phyloP scores from a whole-genome alignment of 2,797 vertebrate species.

The Falco columbarius region DNA sequence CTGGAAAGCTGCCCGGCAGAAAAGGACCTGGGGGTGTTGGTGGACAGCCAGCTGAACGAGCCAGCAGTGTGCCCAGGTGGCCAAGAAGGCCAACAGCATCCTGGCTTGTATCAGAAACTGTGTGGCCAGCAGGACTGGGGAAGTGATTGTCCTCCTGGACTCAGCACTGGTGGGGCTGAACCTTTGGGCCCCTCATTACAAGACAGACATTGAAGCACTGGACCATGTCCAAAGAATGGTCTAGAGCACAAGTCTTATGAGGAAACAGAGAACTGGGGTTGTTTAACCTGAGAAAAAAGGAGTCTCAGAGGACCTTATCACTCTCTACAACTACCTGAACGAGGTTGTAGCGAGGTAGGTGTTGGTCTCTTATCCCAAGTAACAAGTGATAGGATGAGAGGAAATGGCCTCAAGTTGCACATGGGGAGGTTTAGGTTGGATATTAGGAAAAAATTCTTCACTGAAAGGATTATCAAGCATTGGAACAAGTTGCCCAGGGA shows the following conservation, averaged over 20 bases:
- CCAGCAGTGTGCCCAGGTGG: not conserved
- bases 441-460: not conserved
- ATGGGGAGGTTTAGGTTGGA: not conserved
- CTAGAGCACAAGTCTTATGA: not conserved
- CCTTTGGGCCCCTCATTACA: not conserved
- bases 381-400: not conserved
- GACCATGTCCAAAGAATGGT: not conserved
- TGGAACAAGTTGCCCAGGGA: not conserved
- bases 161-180: not conserved
- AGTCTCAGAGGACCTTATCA: not conserved
- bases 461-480: not conserved
- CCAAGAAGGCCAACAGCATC: not conserved
- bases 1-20: not conserved
- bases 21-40: not conserved
- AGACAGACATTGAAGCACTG: not conserved
- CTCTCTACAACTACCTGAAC: no score
- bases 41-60: not conserved
- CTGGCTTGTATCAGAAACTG: not conserved
- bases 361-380: not conserved
- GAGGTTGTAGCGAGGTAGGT: not conserved
- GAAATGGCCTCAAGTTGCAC: not conserved
- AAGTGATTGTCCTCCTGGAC: not conserved
- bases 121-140: not conserved
- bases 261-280: not conserved
- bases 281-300: not conserved